Base-by-base conservation (phyloP, 2,113 vertebrate genomes). In the Scortum barcoo region DNA sequence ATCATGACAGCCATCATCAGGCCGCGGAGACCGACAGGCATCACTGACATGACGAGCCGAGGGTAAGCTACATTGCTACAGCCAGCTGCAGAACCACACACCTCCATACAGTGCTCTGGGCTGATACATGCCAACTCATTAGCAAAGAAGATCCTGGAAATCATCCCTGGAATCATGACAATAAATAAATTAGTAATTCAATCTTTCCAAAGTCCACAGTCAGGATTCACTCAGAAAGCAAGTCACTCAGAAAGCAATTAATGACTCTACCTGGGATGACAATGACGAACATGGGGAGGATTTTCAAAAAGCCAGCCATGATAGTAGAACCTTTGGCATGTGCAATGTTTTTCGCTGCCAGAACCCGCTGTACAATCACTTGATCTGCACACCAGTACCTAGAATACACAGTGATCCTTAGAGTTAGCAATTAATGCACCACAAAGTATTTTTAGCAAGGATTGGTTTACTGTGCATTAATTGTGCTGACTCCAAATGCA, bases 1-100 rank as follows among this genome's bases (percentile, higher is more conserved):
- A 99, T 97, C 97, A 99, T 99, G 73, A 99, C 98, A 0, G 98
- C 98, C 97, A 99, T 97, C 97, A 99, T 99, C 33, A 99, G 92
- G 28, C 98, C 98, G 0, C 98, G 95, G 30, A 99, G 96, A 16
- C 98, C 98, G 57, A 97, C 95, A 0, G 98, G 98, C 89, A 99
- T 96, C 74, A 99, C 89, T 0, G 92, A 94, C 97, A 98, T 97
- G 61, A 99, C 98, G 86, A 99, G 92, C 36, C 96, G 96, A 0
- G 98, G 98, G 73, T 99, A 99, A 17, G 98, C 98, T 60, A 99
- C 96, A 78, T 99, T 99, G 82, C 96, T 98, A 72, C 98, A 99
- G 50, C 98, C 98, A 0, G 97, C 95, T 50, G 95, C 91, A 85
- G 96, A 98, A 12, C 96, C 96, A 26, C 98, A 99, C 57, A 98